phyloP scores from a whole-genome alignment of 2,888 invertebrate genomes.

The Anaspis maculata region DNA sequence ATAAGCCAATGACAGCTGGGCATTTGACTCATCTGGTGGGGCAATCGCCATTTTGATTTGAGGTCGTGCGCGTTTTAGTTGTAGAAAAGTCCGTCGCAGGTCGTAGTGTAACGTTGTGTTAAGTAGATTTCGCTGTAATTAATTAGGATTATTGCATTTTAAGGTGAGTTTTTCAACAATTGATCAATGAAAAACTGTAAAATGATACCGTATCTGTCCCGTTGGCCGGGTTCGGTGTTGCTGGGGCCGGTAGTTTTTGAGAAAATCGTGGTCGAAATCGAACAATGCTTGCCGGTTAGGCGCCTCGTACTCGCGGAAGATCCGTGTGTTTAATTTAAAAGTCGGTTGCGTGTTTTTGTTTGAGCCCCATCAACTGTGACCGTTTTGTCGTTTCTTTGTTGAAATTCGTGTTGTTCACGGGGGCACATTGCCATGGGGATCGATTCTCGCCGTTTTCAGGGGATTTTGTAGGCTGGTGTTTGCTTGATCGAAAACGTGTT shows the following conservation, averaged over 20 bases:
- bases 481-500: no score
- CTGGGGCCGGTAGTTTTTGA: constrained; percentile 4
- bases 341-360: no score
- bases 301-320: background rate
- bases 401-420: no score
- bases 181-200: constrained; percentile 6
- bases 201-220: background rate
- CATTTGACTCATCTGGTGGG: constrained; percentile 5
- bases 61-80: constrained; percentile 39
- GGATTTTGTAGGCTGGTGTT: background rate
- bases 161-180: constrained; percentile 6
- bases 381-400: no score
- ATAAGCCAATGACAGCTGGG: constrained; percentile 5
- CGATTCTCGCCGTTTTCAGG: constrained; percentile 4
- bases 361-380: no score
- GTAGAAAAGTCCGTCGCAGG: constrained; percentile 27
- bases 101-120: constrained; percentile 10
- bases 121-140: constrained; percentile 8
- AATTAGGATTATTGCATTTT: constrained; percentile 7
- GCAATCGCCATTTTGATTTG: constrained; percentile 19
- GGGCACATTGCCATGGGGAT: constrained; percentile 2
- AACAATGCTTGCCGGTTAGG: constrained; percentile 7
- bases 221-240: background rate
- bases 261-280: background rate
- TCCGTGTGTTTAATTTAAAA: background rate